Evolutionary conservation across 2,888 invertebrate species (phyloP).

Genomic region (Orthosia gracilis): DNA sequence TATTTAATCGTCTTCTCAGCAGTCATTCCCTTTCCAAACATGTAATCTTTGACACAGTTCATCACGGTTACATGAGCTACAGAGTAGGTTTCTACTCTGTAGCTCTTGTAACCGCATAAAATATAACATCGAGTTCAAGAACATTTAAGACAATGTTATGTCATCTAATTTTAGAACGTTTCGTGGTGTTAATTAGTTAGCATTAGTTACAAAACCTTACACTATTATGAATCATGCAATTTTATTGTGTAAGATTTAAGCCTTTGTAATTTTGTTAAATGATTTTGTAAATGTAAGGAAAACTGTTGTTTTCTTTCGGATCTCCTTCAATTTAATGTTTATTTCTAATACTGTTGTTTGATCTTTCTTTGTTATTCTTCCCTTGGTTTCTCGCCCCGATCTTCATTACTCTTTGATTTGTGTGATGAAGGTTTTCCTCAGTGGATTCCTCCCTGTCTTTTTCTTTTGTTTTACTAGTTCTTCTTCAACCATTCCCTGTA

Average conservation of each 20-base stretch:
- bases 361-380: not conserved
- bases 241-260: slow-evolving; percentile 9
- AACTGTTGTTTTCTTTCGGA: too few species aligned
- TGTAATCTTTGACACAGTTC: not conserved
- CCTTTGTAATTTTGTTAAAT: not conserved
- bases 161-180: slow-evolving; percentile 23
- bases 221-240: slow-evolving; percentile 15
- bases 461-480: not conserved
- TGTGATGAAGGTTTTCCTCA: not conserved
- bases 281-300: not conserved
- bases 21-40: not conserved
- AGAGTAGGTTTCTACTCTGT: too few species aligned
- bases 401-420: not conserved
- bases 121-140: slow-evolving; percentile 56
- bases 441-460: not conserved
- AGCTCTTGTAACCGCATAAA: slow-evolving; percentile 45
- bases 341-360: not conserved
- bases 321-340: not conserved
- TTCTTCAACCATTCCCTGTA: not conserved
- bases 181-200: not conserved
- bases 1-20: not conserved
- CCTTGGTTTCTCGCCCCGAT: not conserved
- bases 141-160: slow-evolving; percentile 21
- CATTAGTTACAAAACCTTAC: slow-evolving; percentile 32
- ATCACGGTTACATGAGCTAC: too few species aligned